These are phyloP conservation scores for Eupithecia insigniata DNA, from an alignment of 2,888 invertebrate species.

Conservation along the genomic window DNA sequence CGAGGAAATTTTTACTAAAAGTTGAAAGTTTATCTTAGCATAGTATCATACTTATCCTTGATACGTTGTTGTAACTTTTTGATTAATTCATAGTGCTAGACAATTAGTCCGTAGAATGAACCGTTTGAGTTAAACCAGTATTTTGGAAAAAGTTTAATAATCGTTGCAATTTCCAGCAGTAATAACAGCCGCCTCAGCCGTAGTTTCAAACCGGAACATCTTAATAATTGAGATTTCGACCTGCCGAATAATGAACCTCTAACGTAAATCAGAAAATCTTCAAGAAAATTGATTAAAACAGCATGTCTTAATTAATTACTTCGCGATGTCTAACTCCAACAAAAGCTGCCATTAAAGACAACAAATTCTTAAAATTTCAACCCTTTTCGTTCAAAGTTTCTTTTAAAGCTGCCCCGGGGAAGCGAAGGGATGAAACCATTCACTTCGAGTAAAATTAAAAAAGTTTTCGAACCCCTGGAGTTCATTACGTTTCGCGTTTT, in stretches of 20 bases:
- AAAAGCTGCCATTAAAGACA: conserved; percentile 42
- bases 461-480: conserved; percentile 51
- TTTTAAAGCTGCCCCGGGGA: conserved; percentile 44
- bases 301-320: conserved; percentile 41
- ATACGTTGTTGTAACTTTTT: too few species aligned
- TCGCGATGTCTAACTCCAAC: conserved; percentile 39
- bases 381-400: conserved; percentile 44
- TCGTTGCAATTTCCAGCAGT: too few species aligned
- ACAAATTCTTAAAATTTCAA: conserved; percentile 40
- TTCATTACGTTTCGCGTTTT: conserved; percentile 50
- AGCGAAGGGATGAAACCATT: conserved; percentile 49
- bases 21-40: too few species aligned
- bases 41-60: neutral
- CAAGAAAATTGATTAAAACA: conserved; percentile 38
- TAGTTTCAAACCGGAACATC: conserved; percentile 4
- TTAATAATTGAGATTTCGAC: conserved; percentile 12
- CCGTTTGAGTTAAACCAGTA: neutral
- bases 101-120: too few species aligned
- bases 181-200: neutral
- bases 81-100: too few species aligned
- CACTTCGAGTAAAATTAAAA: conserved; percentile 62
- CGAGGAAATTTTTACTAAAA: neutral
- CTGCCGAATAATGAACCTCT: conserved; percentile 3
- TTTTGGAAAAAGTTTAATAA: neutral
- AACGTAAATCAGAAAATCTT: conserved; percentile 17